Evolutionary conservation across 2,888 invertebrate species (phyloP), one percentile per base, ranked within the genome.

Genomic region (Zygaena filipendulae): DNA sequence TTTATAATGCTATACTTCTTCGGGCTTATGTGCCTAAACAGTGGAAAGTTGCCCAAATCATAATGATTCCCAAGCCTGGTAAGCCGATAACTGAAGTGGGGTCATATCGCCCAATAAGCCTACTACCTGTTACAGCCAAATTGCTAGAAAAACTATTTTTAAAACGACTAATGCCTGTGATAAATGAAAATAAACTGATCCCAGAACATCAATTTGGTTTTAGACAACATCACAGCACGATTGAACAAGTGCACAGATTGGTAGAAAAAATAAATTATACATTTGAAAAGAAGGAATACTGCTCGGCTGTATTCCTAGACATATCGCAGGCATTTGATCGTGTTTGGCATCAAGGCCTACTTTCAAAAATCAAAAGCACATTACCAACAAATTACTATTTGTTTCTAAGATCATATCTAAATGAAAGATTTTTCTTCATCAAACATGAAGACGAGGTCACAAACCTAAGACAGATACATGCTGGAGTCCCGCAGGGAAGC

Each of bases 41-140:
- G 11, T 48, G 43, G 42, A 45, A 46, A 28, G 26, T 44, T 0
- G 38, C 45, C 0, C 33, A 37, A 20, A 32, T 47, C 1, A 28
- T 35, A 2, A 44, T 47, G 42, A 23, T 45, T 5, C 32, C 22
- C 4, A 49, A 46, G 29, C 29, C 32, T 9, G 45, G 40, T 1
- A 45, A 45, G 24, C 30, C 31, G 5, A 10, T 23, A 3, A 7
- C 41, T 10, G 34, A 37, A 9, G 21, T 20, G 3, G 28, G 23
- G 3, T 42, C 38, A 5, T 45, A 47, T 23, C 29, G 42, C 23
- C 42, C 42, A 1, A 41, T 43, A 3, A 46, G 42, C 11, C 12
- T 30, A 3, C 16, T 30, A 6, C 32, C 32, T 5, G 24, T 25
- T 3, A 3, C 26, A 6, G 29, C 29, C 1, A 32, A 32, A 8